Evolutionary conservation across 2,797 vertebrate genomes (phyloP).

Genomic region (Oceanodroma leucorhoa): DNA sequence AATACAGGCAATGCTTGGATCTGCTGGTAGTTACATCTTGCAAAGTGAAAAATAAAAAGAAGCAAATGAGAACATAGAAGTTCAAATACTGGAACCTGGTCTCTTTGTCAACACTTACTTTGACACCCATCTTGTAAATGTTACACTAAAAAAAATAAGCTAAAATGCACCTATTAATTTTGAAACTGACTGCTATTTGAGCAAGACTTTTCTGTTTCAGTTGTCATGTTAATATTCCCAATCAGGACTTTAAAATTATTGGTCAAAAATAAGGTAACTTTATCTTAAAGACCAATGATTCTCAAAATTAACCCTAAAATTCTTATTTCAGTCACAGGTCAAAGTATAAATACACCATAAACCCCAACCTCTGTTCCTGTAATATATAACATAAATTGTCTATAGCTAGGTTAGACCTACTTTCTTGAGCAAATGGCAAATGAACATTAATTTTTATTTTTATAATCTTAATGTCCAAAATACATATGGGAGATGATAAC

Average conservation of each 20-base stretch:
- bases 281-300: background rate
- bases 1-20: background rate
- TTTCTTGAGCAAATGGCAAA: background rate
- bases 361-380: background rate
- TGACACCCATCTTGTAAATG: background rate
- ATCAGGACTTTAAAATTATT: background rate
- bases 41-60: background rate
- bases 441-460: background rate
- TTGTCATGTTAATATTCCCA: background rate
- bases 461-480: background rate
- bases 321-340: background rate
- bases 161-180: background rate
- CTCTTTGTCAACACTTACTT: background rate
- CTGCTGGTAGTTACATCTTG: background rate
- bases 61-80: background rate
- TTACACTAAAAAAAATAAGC: background rate
- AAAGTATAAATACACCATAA: background rate
- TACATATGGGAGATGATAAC: background rate
- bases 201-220: background rate
- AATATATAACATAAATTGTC: background rate
- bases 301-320: background rate
- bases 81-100: background rate
- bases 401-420: background rate
- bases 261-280: background rate
- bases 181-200: background rate